A percentile compares a stretch with the other conserved stretches of the same genome.
phyloP scores from a whole-genome alignment of 2,888 invertebrate species.

The Aethes cnicana region DNA sequence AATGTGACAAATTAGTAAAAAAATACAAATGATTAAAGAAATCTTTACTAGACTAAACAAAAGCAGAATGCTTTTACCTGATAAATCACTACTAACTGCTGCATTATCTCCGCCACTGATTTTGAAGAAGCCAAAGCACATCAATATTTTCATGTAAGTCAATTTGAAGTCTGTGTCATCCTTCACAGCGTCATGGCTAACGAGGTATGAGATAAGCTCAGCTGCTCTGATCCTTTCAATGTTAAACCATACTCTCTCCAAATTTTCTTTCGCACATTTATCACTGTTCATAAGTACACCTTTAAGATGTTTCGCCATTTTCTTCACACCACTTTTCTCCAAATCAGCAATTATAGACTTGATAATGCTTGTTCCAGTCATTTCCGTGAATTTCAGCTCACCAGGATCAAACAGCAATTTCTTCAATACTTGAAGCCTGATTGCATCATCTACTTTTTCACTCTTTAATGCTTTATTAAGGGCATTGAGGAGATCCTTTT shows the following conservation, averaged over 20 bases:
- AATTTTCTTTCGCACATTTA: slow-evolving; percentile 72
- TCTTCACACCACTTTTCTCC: slow-evolving; percentile 83
- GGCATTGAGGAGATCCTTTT: slow-evolving; percentile 79
- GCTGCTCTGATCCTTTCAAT: slow-evolving; percentile 86
- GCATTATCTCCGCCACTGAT: slow-evolving; percentile 72
- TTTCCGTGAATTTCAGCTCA: slow-evolving; percentile 88
- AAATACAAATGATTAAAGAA: neutral
- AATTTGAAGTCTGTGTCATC: slow-evolving; percentile 85
- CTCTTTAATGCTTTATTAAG: slow-evolving; percentile 75
- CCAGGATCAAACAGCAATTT: slow-evolving; percentile 87
- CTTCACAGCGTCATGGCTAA: slow-evolving; percentile 77
- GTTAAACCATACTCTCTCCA: slow-evolving; percentile 85
- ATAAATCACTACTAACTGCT: slow-evolving; percentile 82
- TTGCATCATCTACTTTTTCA: slow-evolving; percentile 71
- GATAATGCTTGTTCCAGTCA: slow-evolving; percentile 84
- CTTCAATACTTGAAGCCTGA: slow-evolving; percentile 83
- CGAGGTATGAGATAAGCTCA: slow-evolving; percentile 72
- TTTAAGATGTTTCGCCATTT: slow-evolving; percentile 83
- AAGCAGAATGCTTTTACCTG: too few relatives aligned
- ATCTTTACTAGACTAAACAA: too few relatives aligned
- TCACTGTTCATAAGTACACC: slow-evolving; percentile 82
- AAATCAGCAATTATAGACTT: slow-evolving; percentile 85
- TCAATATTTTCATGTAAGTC: slow-evolving; percentile 84
- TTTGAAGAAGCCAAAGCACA: slow-evolving; percentile 85
- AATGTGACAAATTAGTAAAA: slow-evolving; percentile 4